These are phyloP conservation scores for Dendrolimus houi DNA, from an alignment of 2,888 invertebrate genomes.

Conservation along the genomic window DNA sequence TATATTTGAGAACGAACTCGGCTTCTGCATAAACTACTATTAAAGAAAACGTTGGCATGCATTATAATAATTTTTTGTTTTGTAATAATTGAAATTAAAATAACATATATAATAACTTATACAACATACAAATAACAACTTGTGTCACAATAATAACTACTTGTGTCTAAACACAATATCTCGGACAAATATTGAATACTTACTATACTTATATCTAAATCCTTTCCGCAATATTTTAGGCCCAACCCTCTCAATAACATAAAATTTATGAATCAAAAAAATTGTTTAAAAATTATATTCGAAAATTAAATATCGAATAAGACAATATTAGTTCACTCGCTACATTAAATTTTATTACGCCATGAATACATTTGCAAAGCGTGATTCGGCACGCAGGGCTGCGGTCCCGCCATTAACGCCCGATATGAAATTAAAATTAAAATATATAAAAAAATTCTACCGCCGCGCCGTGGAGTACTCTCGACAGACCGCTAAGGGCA, in stretches of 20 bases:
- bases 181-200: not conserved
- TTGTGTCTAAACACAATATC: too few relatives aligned
- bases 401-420: conserved; percentile 67
- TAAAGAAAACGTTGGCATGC: too few relatives aligned
- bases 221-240: conserved; percentile 7
- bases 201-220: not conserved
- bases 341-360: conserved; percentile 72
- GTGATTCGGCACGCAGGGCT: conserved; percentile 73
- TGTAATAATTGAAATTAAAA: too few relatives aligned
- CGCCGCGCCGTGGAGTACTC: conserved; percentile 46
- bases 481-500: conserved; percentile 72
- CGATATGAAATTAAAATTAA: conserved; percentile 77
- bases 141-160: too few relatives aligned
- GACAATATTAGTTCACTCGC: conserved; percentile 75
- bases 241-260: conserved; percentile 23
- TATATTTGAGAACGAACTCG: too few relatives aligned
- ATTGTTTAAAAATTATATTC: conserved; percentile 53
- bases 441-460: conserved; percentile 69
- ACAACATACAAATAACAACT: too few relatives aligned
- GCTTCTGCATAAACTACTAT: too few relatives aligned
- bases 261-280: conserved; percentile 67
- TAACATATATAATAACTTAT: too few relatives aligned
- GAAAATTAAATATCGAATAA: conserved; percentile 72
- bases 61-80: too few relatives aligned
- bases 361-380: conserved; percentile 67